Percentiles rank a stretch among this genome's conserved stretches.
Conservation (phyloP, 2,888 invertebrate genomes). For the Oscheius sp. region DNA sequence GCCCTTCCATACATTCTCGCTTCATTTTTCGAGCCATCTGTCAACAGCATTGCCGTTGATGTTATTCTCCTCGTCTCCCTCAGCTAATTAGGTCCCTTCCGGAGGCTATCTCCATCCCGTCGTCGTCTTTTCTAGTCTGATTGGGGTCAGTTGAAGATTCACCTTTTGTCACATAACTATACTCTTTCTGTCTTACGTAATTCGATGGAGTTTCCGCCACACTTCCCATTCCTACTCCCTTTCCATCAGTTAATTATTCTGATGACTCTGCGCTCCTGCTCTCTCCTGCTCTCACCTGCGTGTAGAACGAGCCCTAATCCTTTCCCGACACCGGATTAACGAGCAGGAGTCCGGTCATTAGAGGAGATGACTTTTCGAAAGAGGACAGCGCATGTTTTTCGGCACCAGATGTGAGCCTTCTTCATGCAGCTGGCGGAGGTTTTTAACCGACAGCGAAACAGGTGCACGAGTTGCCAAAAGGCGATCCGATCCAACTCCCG, state of each 20-base stretch:
- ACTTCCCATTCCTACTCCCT: too few relatives aligned
- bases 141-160: conserved; percentile 12
- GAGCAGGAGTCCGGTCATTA: too few relatives aligned
- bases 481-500: too few relatives aligned
- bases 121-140: conserved; percentile 9
- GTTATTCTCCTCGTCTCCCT: conserved; percentile 5
- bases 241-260: conserved; percentile 29
- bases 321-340: conserved; percentile 12
- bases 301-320: conserved; percentile 26
- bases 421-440: neutral
- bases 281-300: conserved; percentile 9
- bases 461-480: too few relatives aligned
- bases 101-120: conserved; percentile 3
- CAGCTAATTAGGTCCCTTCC: conserved; percentile 25
- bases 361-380: neutral
- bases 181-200: conserved; percentile 3
- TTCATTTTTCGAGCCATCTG: too few relatives aligned
- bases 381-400: neutral
- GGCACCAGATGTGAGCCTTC: neutral
- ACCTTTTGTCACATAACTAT: neutral
- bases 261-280: neutral
- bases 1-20: too few relatives aligned
- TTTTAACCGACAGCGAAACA: too few relatives aligned
- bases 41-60: neutral
- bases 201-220: neutral